Evolutionary conservation across 2,888 invertebrate species (phyloP), one percentile per base, ranked within the genome.

Genomic region (Eremobia ochroleuca): DNA sequence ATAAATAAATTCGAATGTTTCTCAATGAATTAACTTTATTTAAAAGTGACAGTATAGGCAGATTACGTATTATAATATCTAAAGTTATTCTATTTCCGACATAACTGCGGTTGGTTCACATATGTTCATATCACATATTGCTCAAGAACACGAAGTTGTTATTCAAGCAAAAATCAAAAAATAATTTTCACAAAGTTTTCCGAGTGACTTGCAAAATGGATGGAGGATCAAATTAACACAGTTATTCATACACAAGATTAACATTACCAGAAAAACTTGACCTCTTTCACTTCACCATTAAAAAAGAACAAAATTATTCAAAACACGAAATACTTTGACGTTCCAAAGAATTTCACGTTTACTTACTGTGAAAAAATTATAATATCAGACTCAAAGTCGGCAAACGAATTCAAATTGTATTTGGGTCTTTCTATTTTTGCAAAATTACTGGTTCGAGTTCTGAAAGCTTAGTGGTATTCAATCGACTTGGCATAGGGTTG

Each of bases 301-400:
- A 69, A 75, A 66, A n/a, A 37, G 18, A 52, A 62, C 31, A 34
- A 49, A 52, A 65, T 66, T 34, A 80, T 69, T 74, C 21, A 61
- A 65, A 84, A 69, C 55, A 62, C 13, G 31, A 65, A 52, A 68
- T 31, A 37, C 66, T 80, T 83, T 74, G 74, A 72, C 74, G 76
- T 71, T 58, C 4, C 37, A 59, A 58, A 55, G 28, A 62, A 73
- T 67, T 68, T 28, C 28, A 70, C 15, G 15, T 71, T 55, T 68
- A 55, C n/a, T 0, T 43, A 21, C 79, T 37, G 59, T 52, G 31
- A 40, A 62, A 55, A 67, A 66, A 64, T 52, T 46, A 59, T 28
- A 71, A 65, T 49, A 58, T 62, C 52, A 67, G 18, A 43, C 21
- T 40, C 28, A 69, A 69, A 31, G 40, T 21, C 11, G 9, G 9